Base-by-base conservation (phyloP, 2,113 vertebrate species). In the Sminthopsis crassicaudata region DNA sequence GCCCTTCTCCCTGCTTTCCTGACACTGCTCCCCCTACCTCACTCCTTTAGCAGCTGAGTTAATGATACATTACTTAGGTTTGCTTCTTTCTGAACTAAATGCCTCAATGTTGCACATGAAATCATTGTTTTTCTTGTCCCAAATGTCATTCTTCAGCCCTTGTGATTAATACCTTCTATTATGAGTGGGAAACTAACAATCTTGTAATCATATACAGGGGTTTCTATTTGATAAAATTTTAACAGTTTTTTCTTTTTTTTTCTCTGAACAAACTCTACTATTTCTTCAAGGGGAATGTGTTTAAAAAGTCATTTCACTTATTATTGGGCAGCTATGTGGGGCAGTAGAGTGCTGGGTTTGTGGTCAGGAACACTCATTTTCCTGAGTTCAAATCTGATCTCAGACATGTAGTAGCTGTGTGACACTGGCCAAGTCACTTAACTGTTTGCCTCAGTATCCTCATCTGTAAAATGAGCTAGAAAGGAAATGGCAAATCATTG, bases 211-310 rank as follows among this genome's bases (percentile, higher is more conserved):
- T 7, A 51, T 91, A 89, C 19, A 14, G 42, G 53, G 52, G 16
- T 9, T 67, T n/a, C 52, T 26, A 27, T 90, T 89, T 27, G 46
- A 88, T 92, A 93, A 42, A 36, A 9, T 27, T 76, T 76, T 6
- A 76, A 22, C n/a, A n/a, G 89, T 67, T 89, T 11, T 36, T 52
- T 88, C n/a, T 27, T 90, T 54, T 90, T 48, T 36, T n/a, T 9
- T 26, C 93, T 91, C 30, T 91, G 76, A 89, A 46, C 67, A 53
- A 94, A 46, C 36, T 54, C 8, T 36, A 94, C 46, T 22, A 46
- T 57, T 60, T 95, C 52, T 95, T 91, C 84, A 93, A n/a, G 90
- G n/a, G n/a, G 96, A 46, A 16, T 48, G 22, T 88, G 42, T 88
- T 90, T 91, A 54, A 42, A 27, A 42, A 96, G 11, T 36, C 11